Evolutionary conservation across 2,888 invertebrate species (phyloP), one percentile per base, ranked within the genome.

Genomic region (Aphodius granarius): DNA sequence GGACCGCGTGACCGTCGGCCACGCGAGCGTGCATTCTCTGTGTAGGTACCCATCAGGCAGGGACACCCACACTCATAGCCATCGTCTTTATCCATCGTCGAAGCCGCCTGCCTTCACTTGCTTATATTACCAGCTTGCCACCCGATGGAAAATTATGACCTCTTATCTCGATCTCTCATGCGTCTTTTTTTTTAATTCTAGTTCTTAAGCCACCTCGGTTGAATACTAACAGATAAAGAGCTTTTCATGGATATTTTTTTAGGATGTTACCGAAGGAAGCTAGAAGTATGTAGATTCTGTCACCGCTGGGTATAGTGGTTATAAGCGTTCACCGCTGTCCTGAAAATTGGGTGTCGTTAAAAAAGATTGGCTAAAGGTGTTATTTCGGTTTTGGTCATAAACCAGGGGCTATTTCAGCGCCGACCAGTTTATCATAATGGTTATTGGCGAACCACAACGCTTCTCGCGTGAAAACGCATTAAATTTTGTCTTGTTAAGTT

Each of bases 1-100:
- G 65, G 22, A 76, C 76, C 76, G 76, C 76, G 76, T 76, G 76
- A 76, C 73, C 76, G 73, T 65, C 73, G 73, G 76, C 73, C 76
- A 76, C 76, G 76, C 76, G 76, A 76, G 73, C 76, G 68, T 66
- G 72, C 75, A 75, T 43, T 43, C 43, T 43, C 43, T 43, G 9
- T 6, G 43, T 23, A 4, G 23, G 65, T 72, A 68, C 72, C 62
- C 76, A 76, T 76, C 76, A 76, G 65, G 63, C 71, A 73, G 43
- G 43, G 73, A 73, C 76, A 76, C 76, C 76, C 76, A 76, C 76
- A 71, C 73, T 43, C 43, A 6, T 43, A 6, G 43, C 43, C 43
- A 43, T 43, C 43, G 43, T 43, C 76, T 71, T 70, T 75, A 75
- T 68, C 71, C 76, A 43, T 18, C 64, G 76, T 76, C 76, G 73